Base-by-base conservation (phyloP, 1,140 invertebrate species). In the Brachionus plicatilis region DNA sequence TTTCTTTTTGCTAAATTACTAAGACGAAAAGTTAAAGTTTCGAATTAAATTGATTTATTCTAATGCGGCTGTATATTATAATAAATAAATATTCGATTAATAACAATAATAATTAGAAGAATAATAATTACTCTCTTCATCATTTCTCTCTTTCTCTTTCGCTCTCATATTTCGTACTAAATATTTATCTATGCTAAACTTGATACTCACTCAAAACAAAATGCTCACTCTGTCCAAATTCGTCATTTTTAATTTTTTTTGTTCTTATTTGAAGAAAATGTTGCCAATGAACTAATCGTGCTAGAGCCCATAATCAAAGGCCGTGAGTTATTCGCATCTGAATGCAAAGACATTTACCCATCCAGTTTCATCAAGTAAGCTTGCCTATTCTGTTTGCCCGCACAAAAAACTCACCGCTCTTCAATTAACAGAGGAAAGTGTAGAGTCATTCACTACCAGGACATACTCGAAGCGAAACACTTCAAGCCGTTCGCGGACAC, bases 401-500 rank as follows among this genome's bases (percentile, higher is more conserved):
- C 0, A 37, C 6, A 37, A 7, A 5, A 3, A 37, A 37, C 1
- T 37, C 5, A 37, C 33, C 33, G 14, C 4, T 60, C 20, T 37
- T 33, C 5, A 20, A 60, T 65, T 24, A 24, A 41, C 20, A 83
- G 91, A 87, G 91, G 91, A 12, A 88, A 90, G 86, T 92, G 91
- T 88, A 86, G 87, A 50, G 91, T 92, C 41, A 87, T 90, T 41
- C 91, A 91, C 85, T 91, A 90, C 87, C 87, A 89, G 70, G 91
- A 91, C 87, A 89, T 92, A 33, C 12, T 43, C 12, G 79, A 85
- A 85, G 86, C 70, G 27, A 75, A 85, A 80, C 20, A 75, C n/a
- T 90, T 89, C 85, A 85, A 87, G 50, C 88, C 88, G 17, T 84
- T 85, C 9, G 87, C 87, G 33, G 90, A 91, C 86, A 86, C 88